Evolutionary conservation across 2,888 invertebrate species (phyloP).

Genomic region (Iphiclides podalirius): DNA sequence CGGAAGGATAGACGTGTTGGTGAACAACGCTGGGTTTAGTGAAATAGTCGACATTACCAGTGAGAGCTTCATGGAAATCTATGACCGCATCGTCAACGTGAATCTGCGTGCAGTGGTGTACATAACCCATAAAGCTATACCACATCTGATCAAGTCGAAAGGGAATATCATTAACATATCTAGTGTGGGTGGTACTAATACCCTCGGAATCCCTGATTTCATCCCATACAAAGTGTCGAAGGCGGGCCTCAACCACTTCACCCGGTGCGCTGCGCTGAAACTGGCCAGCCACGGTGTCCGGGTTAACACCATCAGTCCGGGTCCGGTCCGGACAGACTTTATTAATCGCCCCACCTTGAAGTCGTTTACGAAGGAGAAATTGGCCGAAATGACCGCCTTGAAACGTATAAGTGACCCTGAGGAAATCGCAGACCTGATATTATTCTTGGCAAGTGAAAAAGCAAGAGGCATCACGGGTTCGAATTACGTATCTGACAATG

Average conservation of each 20-base stretch:
- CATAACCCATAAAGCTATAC: constrained; percentile 34
- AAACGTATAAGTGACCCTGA: too few relatives aligned
- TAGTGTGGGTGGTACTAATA: constrained; percentile 72
- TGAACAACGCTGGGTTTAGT: constrained; percentile 43
- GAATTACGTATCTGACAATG: constrained; percentile 38
- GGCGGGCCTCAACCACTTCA: constrained; percentile 87
- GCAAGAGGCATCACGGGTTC: constrained; percentile 41
- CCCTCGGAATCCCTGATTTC: constrained; percentile 38
- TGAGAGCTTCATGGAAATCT: constrained; percentile 32
- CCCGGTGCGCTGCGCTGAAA: too few relatives aligned
- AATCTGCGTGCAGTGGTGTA: constrained; percentile 36
- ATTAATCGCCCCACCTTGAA: too few relatives aligned
- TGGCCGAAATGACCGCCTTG: constrained; percentile 29
- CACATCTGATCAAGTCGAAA: constrained; percentile 34
- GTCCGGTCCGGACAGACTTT: constrained; percentile 77
- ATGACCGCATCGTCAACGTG: constrained; percentile 33
- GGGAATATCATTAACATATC: constrained; percentile 92
- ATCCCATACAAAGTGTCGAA: constrained; percentile 83
- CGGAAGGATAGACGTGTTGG: constrained; percentile 33
- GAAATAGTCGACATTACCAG: constrained; percentile 26
- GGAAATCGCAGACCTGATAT: constrained; percentile 40
- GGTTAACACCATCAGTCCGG: constrained; percentile 88
- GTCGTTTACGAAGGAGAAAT: constrained; percentile 67
- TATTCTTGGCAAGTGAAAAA: constrained; percentile 41
- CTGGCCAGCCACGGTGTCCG: too few relatives aligned